Percentiles rank a stretch among this genome's conserved stretches.
These are phyloP conservation scores for Campylorhamphus procurvoides DNA, from an alignment of 2,113 vertebrate genomes.

Conservation along the genomic window DNA sequence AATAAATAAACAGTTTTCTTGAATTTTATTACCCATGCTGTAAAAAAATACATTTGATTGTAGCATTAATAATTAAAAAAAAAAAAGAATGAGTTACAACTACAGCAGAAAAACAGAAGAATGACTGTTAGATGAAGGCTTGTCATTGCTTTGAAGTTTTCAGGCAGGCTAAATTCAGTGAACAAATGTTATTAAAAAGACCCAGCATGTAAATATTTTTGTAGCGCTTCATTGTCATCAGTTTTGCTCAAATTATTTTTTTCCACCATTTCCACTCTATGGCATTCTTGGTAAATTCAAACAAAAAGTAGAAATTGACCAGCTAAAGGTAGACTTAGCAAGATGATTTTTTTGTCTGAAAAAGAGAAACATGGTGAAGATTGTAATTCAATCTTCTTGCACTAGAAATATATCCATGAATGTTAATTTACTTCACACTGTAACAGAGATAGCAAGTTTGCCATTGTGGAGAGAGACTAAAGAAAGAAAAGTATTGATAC, in stretches of 20 bases:
- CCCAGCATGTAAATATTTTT: not conserved
- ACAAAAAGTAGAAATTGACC: not conserved
- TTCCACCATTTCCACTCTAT: not conserved
- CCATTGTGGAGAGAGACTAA: not conserved
- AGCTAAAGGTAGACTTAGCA: not conserved
- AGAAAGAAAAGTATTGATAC: not conserved
- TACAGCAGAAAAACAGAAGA: not conserved
- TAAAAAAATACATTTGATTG: not conserved
- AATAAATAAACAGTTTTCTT: not conserved
- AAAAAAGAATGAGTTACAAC: not conserved
- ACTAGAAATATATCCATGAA: not conserved
- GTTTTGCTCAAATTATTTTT: not conserved
- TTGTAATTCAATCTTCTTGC: not conserved
- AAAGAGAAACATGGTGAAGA: not conserved
- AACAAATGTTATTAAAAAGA: not conserved
- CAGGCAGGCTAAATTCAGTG: not conserved
- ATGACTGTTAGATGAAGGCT: not conserved
- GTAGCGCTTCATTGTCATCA: not conserved
- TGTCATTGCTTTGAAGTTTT: not conserved
- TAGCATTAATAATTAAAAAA: not conserved
- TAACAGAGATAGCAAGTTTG: not conserved
- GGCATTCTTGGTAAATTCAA: not conserved
- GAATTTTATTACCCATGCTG: not conserved
- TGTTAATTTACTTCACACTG: not conserved
- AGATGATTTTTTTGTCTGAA: not conserved